Evolutionary conservation across 2,888 invertebrate species (phyloP).

Genomic region (Platycheirus albimanus): DNA sequence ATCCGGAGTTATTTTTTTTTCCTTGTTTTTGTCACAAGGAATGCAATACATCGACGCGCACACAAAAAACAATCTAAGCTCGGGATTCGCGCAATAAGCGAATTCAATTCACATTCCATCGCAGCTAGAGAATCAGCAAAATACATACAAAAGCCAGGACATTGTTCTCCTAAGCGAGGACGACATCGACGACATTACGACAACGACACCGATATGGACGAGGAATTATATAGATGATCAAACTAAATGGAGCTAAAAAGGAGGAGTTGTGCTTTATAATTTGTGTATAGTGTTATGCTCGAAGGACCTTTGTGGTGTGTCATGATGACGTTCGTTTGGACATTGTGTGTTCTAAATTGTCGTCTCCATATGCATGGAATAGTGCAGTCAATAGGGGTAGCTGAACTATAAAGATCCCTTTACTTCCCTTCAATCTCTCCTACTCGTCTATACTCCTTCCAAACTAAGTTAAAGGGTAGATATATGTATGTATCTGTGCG

Average conservation of each 20-base stretch:
- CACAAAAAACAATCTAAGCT: conserved; percentile 45
- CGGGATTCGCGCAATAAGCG: conserved; percentile 60
- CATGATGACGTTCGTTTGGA: conserved; percentile 45
- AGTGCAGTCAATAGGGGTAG: not conserved
- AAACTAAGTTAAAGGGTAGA: not conserved
- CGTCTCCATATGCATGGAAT: conserved; percentile 48
- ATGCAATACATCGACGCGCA: conserved; percentile 34
- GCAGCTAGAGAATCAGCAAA: conserved; percentile 39
- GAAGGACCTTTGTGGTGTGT: conserved; percentile 54
- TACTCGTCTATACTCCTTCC: too few relatives aligned
- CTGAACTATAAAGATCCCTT: conserved; percentile 11
- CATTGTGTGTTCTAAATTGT: conserved; percentile 33
- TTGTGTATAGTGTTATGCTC: conserved; percentile 48
- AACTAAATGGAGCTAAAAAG: not conserved
- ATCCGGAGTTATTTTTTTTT: not conserved
- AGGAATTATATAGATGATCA: conserved; percentile 12
- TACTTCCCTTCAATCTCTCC: too few relatives aligned
- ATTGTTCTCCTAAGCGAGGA: conserved; percentile 31
- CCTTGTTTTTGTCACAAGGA: conserved; percentile 37
- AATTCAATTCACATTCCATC: conserved; percentile 61
- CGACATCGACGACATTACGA: too few relatives aligned
- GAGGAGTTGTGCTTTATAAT: conserved; percentile 44
- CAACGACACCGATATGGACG: not conserved
- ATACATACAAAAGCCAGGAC: conserved; percentile 39
- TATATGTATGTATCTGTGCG: conserved; percentile 5